Evolutionary conservation across 2,888 invertebrate species (phyloP).

Genomic region (Ceramica pisi): DNA sequence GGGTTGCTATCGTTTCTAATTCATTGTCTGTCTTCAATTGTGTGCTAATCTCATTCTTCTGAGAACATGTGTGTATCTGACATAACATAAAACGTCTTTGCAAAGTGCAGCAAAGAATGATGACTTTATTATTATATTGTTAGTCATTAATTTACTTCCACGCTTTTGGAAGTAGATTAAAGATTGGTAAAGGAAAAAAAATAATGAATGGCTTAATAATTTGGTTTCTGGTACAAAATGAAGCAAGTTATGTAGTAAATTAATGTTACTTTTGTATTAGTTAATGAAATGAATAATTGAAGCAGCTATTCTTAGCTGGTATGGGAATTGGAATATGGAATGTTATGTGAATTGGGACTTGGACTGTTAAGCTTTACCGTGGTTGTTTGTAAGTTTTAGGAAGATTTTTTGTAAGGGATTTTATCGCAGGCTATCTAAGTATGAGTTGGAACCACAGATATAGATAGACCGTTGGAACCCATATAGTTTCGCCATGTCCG

Average conservation of each 20-base stretch:
- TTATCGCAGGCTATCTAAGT: neutral
- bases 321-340: neutral
- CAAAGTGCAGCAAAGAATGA: slow-evolving; percentile 37
- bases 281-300: slow-evolving; percentile 6
- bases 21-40: slow-evolving; percentile 64
- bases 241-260: slow-evolving; percentile 15
- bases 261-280: slow-evolving; percentile 4
- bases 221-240: slow-evolving; percentile 16
- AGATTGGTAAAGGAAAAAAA: neutral
- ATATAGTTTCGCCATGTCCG: no score
- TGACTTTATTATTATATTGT: slow-evolving; percentile 27
- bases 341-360: neutral
- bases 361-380: neutral
- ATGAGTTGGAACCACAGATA: no score
- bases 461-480: no score
- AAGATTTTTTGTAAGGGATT: neutral
- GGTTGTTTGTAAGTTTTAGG: no score
- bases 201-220: slow-evolving; percentile 12
- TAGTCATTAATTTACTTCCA: slow-evolving; percentile 25
- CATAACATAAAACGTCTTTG: slow-evolving; percentile 55
- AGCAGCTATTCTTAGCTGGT: neutral
- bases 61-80: slow-evolving; percentile 56
- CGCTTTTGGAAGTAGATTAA: slow-evolving; percentile 13
- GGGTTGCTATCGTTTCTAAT: slow-evolving; percentile 67
- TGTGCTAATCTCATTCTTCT: slow-evolving; percentile 57